phyloP scores from a whole-genome alignment of 1,140 invertebrate genomes.

The Phortica variegata region DNA sequence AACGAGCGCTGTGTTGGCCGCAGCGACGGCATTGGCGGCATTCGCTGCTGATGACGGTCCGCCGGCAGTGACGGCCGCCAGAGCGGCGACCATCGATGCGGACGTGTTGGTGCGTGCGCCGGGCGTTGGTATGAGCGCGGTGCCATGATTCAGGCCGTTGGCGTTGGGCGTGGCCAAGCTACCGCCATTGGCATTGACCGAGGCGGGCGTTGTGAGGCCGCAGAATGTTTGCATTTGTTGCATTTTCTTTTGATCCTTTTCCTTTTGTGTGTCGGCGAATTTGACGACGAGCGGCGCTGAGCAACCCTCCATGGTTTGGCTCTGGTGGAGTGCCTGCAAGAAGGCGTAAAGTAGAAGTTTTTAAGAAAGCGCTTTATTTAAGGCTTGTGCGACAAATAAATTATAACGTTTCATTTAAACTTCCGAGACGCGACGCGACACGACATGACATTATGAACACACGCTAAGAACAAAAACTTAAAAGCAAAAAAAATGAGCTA shows the following conservation, averaged over 20 bases:
- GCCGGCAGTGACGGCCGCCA: conserved; percentile 28
- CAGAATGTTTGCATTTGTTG: conserved; percentile 89
- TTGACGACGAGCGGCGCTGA: conserved; percentile 97
- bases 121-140: conserved; percentile 32
- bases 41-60: conserved; percentile 10
- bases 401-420: neutral
- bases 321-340: conserved; percentile 84
- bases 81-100: conserved; percentile 37
- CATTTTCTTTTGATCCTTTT: conserved; percentile 94
- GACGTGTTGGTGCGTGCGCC: conserved; percentile 22
- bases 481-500: too few relatives aligned
- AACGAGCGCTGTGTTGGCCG: conserved; percentile 36
- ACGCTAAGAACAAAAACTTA: too few relatives aligned
- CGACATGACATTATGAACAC: neutral
- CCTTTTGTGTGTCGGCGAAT: conserved; percentile 98
- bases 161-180: conserved; percentile 31
- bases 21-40: conserved; percentile 28
- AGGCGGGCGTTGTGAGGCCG: conserved; percentile 60
- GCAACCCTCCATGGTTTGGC: conserved; percentile 98
- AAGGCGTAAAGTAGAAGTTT: conserved; percentile 2
- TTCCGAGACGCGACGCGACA: neutral
- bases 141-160: conserved; percentile 22
- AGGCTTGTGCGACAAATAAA: too few relatives aligned
- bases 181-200: conserved; percentile 27
- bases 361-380: too few relatives aligned